A percentile compares a stretch with the other conserved stretches of the same genome.
Evolutionary conservation across 2,113 vertebrate species (phyloP).

Genomic region (Labeo rohita): DNA sequence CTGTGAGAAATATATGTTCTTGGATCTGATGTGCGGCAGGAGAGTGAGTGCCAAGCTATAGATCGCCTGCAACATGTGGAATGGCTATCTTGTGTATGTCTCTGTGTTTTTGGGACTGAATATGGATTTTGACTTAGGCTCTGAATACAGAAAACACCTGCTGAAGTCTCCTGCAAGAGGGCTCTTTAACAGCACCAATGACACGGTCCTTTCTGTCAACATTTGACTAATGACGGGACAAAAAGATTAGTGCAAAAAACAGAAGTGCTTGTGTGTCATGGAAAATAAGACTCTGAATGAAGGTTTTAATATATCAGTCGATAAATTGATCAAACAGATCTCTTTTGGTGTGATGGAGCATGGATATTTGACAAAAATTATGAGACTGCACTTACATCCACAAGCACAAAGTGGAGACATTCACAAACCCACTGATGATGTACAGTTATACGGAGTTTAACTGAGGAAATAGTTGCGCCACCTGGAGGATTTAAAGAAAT

Average conservation of each 20-base stretch:
- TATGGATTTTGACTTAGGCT: constrained; percentile 43
- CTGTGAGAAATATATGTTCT: constrained; percentile 53
- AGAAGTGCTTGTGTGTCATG: background rate
- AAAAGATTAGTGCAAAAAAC: background rate
- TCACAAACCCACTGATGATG: background rate
- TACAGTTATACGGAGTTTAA: background rate
- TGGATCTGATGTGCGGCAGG: constrained; percentile 15
- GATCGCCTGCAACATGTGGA: constrained; percentile 47
- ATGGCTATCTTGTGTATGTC: constrained; percentile 47
- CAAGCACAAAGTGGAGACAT: background rate
- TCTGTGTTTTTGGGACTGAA: background rate
- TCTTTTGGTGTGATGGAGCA: background rate
- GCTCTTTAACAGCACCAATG: constrained; percentile 20
- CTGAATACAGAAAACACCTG: constrained; percentile 58
- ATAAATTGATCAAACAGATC: background rate
- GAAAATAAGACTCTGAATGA: background rate
- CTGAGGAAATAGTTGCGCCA: background rate
- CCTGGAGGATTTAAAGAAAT: background rate
- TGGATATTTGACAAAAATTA: background rate
- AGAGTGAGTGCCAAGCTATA: constrained; percentile 4
- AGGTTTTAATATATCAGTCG: background rate
- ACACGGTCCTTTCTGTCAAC: constrained; percentile 45
- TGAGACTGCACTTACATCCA: background rate
- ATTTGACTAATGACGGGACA: background rate
- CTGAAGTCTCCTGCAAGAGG: constrained; percentile 45